Conservation (phyloP, 2,888 invertebrate species). For the Ferrisia virgata region DNA sequence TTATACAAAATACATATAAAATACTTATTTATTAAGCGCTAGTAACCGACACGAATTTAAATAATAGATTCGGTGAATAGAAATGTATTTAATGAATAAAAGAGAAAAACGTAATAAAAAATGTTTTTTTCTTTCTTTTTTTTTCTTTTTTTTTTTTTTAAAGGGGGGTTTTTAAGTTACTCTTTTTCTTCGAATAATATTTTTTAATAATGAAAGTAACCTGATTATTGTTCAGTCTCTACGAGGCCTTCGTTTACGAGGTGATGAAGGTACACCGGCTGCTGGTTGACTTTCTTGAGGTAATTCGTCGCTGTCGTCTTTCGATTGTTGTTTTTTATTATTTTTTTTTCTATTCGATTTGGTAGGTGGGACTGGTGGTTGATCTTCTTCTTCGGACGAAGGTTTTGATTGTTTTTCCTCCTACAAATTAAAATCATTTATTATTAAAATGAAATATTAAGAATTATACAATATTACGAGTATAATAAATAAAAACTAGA, state of each 20-base stretch:
- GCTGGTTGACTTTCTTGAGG: background rate
- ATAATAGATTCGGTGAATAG: background rate
- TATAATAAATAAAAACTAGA: too few relatives aligned
- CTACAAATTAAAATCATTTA: conserved; percentile 1
- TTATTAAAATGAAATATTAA: too few relatives aligned
- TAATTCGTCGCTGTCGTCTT: background rate
- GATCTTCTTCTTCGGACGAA: conserved; percentile 37
- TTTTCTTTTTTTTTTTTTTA: background rate
- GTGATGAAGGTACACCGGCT: conserved; percentile 48
- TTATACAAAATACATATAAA: conserved; percentile 25
- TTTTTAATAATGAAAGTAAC: background rate
- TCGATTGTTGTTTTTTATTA: background rate
- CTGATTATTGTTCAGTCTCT: conserved; percentile 50
- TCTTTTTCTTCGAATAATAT: background rate
- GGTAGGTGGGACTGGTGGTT: conserved; percentile 21
- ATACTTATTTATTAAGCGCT: conserved; percentile 8
- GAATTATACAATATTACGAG: too few relatives aligned
- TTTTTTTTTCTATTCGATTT: conserved; percentile 38
- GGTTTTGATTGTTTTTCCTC: conserved; percentile 34
- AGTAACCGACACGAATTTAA: background rate
- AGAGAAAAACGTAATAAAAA: background rate
- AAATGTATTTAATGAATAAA: background rate
- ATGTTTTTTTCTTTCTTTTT: background rate
- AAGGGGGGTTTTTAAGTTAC: background rate
- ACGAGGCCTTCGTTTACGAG: conserved; percentile 49